Evolutionary conservation across 2,888 invertebrate species (phyloP), one percentile per base, ranked within the genome.

Genomic region (Copidosoma aretas): DNA sequence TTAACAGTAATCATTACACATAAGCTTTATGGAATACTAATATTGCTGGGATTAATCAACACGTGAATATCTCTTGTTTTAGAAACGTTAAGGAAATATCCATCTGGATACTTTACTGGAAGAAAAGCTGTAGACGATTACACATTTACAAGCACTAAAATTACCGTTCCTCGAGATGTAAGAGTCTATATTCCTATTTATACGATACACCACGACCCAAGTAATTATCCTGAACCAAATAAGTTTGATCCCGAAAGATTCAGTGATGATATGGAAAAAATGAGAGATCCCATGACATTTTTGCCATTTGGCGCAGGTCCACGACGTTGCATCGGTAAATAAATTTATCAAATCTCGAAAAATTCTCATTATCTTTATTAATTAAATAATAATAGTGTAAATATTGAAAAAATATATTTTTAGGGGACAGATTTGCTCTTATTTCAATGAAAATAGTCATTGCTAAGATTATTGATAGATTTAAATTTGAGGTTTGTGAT

Each of bases 61-160:
- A 32, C 32, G 8, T 5, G 8, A 32, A 32, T 5, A 32, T 32
- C 4, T 32, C 8, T 32, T 3, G 32, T 77, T 75, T 32, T 75
- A 84, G 86, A 86, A 76, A 84, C 85, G 0, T 74, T 86, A 17
- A 77, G 86, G 25, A 81, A 83, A 59, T 84, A 84, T 75, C 85
- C 86, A 61, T 82, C 84, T 2, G 76, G 81, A 0, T 71, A 80
- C 1, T 52, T 77, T 8, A 68, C 84, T 8, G 79, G 79, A 69
- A 78, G 85, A 67, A 73, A 76, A 64, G 81, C 84, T 19, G 74
- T 73, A 1, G 64, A 75, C 25, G 67, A 73, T 2, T 77, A 79
- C 56, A 79, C 76, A 10, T 79, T 80, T 41, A 24, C 56, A 1
- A 75, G 77, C 21, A 17, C 80, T 1, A 75, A 73, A 1, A 14